phyloP scores from a whole-genome alignment of 2,888 invertebrate species.

The Tenthredo notha region DNA sequence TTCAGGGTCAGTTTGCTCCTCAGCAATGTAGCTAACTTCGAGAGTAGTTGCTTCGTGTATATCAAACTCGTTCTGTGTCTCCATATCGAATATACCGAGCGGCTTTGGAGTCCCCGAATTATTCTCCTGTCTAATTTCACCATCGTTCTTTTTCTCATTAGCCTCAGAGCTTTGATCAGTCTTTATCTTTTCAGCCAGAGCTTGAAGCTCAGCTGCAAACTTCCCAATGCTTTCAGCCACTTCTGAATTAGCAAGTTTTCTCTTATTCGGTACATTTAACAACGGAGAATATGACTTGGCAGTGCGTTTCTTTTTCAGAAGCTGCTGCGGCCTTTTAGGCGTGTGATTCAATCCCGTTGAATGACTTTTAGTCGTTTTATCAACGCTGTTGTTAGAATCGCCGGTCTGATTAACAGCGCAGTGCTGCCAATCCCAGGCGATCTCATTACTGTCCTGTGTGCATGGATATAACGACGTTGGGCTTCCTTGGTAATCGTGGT shows the following conservation, averaged over 20 bases:
- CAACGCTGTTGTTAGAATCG: not conserved
- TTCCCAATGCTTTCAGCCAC: slow-evolving; percentile 66
- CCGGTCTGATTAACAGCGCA: slow-evolving; percentile 62
- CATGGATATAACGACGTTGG: slow-evolving; percentile 70
- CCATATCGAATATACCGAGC: not conserved
- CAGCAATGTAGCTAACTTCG: not conserved
- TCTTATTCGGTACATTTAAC: slow-evolving; percentile 66
- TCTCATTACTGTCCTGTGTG: slow-evolving; percentile 78
- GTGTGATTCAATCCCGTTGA: slow-evolving; percentile 57
- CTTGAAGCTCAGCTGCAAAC: slow-evolving; percentile 66
- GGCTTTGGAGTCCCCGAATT: not conserved
- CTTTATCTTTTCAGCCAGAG: slow-evolving; percentile 65
- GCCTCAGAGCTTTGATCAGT: slow-evolving; percentile 51
- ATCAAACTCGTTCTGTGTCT: slow-evolving; percentile 39
- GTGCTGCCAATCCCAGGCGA: slow-evolving; percentile 80
- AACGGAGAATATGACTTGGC: slow-evolving; percentile 68
- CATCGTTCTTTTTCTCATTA: not conserved
- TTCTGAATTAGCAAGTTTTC: slow-evolving; percentile 61
- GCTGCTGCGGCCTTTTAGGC: slow-evolving; percentile 64
- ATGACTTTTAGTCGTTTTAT: slow-evolving; percentile 37
- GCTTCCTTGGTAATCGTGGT: slow-evolving; percentile 64
- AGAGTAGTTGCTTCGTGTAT: slow-evolving; percentile 49
- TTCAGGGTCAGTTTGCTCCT: not conserved
- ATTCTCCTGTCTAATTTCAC: not conserved
- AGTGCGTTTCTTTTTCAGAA: slow-evolving; percentile 65